Conservation (phyloP, 1,140 invertebrate genomes). For the Zaprionus gabonicus region DNA sequence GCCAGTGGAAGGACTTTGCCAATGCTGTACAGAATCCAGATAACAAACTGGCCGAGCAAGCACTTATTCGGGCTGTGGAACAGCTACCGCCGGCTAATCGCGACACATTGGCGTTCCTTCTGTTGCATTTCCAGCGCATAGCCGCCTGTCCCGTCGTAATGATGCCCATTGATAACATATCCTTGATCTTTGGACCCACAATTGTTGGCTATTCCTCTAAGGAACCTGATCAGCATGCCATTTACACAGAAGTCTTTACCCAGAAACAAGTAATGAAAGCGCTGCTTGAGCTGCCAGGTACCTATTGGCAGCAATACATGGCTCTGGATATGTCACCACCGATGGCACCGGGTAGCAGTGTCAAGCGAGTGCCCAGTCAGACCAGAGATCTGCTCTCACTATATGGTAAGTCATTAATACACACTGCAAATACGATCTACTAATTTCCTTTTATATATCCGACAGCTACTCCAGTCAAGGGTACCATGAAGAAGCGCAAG, state of each 20-base stretch:
- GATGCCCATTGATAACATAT: conserved; percentile 92
- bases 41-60: conserved; percentile 84
- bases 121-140: conserved; percentile 91
- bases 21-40: conserved; percentile 86
- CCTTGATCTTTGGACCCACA: conserved; percentile 94
- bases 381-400: conserved; percentile 67
- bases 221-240: conserved; percentile 86
- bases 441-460: background rate
- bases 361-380: conserved; percentile 68
- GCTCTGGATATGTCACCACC: conserved; percentile 42
- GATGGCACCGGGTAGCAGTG: conserved; percentile 29
- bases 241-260: conserved; percentile 87
- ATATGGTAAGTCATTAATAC: conserved; percentile 57
- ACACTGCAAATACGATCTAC: background rate
- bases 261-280: conserved; percentile 88
- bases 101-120: conserved; percentile 94
- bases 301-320: conserved; percentile 87
- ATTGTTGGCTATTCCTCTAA: conserved; percentile 91
- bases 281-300: conserved; percentile 87
- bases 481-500: conserved; percentile 79
- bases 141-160: conserved; percentile 89
- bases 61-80: conserved; percentile 89
- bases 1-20: conserved; percentile 91
- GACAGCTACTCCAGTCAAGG: conserved; percentile 77
- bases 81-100: conserved; percentile 93